These are phyloP conservation scores for Leptodactylus fallax DNA, from an alignment of 2,797 vertebrate species.

Conservation along the genomic window DNA sequence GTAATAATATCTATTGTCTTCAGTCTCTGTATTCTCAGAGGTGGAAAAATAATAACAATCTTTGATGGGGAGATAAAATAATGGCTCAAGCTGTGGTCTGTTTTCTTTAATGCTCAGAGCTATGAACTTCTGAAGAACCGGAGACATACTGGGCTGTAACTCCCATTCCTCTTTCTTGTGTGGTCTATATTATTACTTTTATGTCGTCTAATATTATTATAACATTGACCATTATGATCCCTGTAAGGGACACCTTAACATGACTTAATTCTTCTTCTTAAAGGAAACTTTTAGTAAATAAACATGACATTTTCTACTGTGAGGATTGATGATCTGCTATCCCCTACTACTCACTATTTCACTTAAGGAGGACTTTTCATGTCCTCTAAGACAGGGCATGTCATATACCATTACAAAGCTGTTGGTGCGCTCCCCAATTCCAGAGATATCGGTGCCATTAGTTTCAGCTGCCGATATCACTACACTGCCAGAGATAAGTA, in stretches of 20 bases:
- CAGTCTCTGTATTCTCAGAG: constrained; percentile 14
- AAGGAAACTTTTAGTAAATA: too few relatives aligned
- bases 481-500: too few relatives aligned
- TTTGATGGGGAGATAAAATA: constrained; percentile 33
- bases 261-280: too few relatives aligned
- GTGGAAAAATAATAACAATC: constrained; percentile 17
- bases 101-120: neutral
- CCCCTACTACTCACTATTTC: too few relatives aligned
- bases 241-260: neutral
- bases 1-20: neutral
- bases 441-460: too few relatives aligned
- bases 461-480: too few relatives aligned
- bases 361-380: too few relatives aligned
- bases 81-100: neutral
- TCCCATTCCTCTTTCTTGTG: neutral
- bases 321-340: too few relatives aligned
- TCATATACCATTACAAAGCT: too few relatives aligned
- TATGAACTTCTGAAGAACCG: neutral
- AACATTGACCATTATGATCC: neutral
- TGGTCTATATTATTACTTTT: neutral
- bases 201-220: neutral
- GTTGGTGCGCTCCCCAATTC: too few relatives aligned
- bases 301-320: too few relatives aligned
- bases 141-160: neutral
- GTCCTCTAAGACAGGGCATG: too few relatives aligned